Evolutionary conservation across 2,888 invertebrate genomes (phyloP).

Genomic region (Cheilosia soror): DNA sequence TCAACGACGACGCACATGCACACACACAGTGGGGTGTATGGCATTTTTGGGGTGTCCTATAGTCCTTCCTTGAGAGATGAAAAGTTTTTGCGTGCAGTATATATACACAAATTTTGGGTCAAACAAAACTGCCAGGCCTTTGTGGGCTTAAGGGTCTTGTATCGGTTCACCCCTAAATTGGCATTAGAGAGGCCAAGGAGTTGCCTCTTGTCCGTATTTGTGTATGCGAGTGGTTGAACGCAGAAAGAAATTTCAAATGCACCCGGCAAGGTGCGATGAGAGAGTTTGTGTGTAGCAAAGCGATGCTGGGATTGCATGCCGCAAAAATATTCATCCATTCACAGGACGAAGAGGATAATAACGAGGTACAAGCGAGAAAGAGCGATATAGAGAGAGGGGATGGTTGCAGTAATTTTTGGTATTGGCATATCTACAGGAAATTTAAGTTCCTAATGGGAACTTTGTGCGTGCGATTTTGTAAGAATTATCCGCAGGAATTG

Average conservation of each 20-base stretch:
- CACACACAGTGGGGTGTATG: neutral
- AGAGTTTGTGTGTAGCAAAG: neutral
- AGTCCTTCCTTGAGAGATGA: constrained; percentile 39
- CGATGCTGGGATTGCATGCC: neutral
- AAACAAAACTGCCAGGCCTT: constrained; percentile 70
- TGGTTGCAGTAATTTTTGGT: constrained; percentile 14
- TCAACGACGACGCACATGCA: neutral
- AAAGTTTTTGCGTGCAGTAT: constrained; percentile 66
- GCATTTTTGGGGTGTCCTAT: constrained; percentile 25
- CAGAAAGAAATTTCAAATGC: constrained; percentile 67
- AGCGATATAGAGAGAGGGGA: neutral
- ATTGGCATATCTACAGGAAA: constrained; percentile 39
- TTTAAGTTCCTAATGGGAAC: constrained; percentile 47
- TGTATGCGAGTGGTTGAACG: constrained; percentile 62
- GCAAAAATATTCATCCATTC: constrained; percentile 18
- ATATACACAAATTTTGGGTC: constrained; percentile 71
- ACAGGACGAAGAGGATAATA: constrained; percentile 21
- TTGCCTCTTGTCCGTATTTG: constrained; percentile 31
- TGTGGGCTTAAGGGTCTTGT: constrained; percentile 76
- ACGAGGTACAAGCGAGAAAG: neutral
- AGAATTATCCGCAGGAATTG: constrained; percentile 33
- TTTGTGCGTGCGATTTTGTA: constrained; percentile 27
- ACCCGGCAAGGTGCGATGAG: constrained; percentile 50
- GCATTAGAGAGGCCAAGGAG: constrained; percentile 73
- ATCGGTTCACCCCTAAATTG: constrained; percentile 75